Base-by-base conservation (phyloP, 2,113 vertebrate genomes). In the Microtus ochrogaster region DNA sequence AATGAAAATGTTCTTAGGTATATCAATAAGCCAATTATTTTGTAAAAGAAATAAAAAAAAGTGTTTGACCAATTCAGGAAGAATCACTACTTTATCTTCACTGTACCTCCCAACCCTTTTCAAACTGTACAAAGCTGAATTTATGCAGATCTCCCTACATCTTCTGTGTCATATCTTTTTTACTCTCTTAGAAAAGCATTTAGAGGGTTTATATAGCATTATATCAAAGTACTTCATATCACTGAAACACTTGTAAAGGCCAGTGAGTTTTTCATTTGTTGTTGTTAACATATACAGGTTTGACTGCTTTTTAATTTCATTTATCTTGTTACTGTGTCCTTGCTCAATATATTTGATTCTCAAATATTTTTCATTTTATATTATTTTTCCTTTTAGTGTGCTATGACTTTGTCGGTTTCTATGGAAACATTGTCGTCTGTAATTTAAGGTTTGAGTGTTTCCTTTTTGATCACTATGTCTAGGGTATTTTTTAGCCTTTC, bases 1-100 rank as follows among this genome's bases (percentile, higher is more conserved):
- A 68, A 33, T 36, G 28, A 66, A 68, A 66, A 36, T 47, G 10
- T 36, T 86, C 77, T 12, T 36, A 73, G 47, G 3, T 70, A 76
- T 81, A 94, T 76, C 76, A 86, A 36, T 81, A 28, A 61, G 74
- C 33, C 28, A 44, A 4, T 3, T 68, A 39, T 94, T 94, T 92
- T 85, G 33, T 49, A 52, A 70, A 72, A n/a, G 19, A 87, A 52
- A 16, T 13, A 0, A 52, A 52, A 49, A 49, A 52, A 52, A 52
- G 49, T 52, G 14, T 52, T 52, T 24, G 19, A 24, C 58, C 36
- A 82, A 7, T 39, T 39, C 52, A 61, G 52, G 22, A 82, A 7
- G 0, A 7, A 39, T 13, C 2, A 13, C 14, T 22, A 21, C 16
- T 19, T 12, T 44, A 21, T 30, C 44, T 4, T 24, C 21, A n/a